Percentiles rank a stretch among this genome's conserved stretches.
phyloP scores from a whole-genome alignment of 2,888 invertebrate genomes.

The Aphrophora alni region DNA sequence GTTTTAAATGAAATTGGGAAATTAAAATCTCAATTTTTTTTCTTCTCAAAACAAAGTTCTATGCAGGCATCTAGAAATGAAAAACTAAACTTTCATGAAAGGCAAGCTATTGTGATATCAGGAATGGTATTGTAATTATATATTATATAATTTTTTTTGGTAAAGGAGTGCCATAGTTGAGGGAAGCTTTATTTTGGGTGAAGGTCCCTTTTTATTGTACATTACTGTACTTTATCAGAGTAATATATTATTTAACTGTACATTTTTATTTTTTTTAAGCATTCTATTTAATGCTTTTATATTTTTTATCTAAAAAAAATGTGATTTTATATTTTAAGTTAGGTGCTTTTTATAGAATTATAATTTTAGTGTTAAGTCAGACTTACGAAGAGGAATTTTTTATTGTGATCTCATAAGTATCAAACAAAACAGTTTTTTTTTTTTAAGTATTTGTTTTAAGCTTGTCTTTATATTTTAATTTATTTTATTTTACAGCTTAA shows the following conservation, averaged over 20 bases:
- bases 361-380: background rate
- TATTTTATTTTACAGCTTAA: background rate
- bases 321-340: conserved; percentile 7
- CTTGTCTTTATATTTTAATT: no score
- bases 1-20: no score
- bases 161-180: background rate
- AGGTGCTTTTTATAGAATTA: background rate
- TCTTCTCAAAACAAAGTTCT: no score
- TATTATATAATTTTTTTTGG: background rate
- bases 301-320: background rate
- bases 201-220: conserved; percentile 6
- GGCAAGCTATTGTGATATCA: no score
- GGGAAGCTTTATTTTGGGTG: background rate
- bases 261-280: background rate
- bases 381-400: background rate
- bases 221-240: background rate
- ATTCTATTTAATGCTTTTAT: background rate
- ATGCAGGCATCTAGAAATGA: no score
- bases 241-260: conserved; percentile 5
- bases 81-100: no score
- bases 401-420: background rate
- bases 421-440: background rate
- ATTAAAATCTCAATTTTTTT: no score
- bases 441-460: background rate
- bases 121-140: background rate